Conservation (phyloP, 1,140 invertebrate species). For the Aphis craccivora region DNA sequence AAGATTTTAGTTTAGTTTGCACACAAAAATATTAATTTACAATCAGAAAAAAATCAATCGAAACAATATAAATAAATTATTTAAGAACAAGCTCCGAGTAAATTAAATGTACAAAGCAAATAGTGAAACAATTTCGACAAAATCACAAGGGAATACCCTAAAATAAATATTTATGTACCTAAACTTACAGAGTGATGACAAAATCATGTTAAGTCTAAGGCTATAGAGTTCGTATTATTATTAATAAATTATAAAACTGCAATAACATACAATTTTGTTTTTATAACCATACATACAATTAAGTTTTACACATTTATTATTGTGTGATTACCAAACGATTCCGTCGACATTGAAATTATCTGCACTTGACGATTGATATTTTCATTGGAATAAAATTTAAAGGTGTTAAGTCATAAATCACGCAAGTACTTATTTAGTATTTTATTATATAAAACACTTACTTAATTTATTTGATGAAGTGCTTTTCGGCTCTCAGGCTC, state of each 20-base stretch:
- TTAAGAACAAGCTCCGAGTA: not conserved
- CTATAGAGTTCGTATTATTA: not conserved
- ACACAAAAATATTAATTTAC: not conserved
- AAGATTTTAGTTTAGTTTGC: not conserved
- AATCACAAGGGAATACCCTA: not conserved
- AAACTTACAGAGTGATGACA: not conserved
- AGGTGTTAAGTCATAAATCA: not conserved
- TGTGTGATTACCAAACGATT: not conserved
- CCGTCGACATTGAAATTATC: not conserved
- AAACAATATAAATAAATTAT: conserved; percentile 14
- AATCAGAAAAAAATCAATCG: not conserved
- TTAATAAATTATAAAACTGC: not conserved
- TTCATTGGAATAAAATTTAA: not conserved
- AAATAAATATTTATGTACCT: not conserved
- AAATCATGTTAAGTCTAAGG: not conserved
- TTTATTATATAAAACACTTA: not conserved
- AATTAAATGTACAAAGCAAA: not conserved
- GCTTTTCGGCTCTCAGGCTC: not conserved
- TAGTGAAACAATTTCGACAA: not conserved
- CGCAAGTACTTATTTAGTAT: not conserved
- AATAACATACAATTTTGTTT: not conserved
- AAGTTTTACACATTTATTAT: not conserved
- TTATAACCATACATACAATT: not conserved
- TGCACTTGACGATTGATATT: not conserved
- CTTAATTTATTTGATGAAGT: not conserved